Percentiles rank a stretch among this genome's conserved stretches.
phyloP scores from a whole-genome alignment of 2,113 vertebrate species.

The Podarcis muralis region DNA sequence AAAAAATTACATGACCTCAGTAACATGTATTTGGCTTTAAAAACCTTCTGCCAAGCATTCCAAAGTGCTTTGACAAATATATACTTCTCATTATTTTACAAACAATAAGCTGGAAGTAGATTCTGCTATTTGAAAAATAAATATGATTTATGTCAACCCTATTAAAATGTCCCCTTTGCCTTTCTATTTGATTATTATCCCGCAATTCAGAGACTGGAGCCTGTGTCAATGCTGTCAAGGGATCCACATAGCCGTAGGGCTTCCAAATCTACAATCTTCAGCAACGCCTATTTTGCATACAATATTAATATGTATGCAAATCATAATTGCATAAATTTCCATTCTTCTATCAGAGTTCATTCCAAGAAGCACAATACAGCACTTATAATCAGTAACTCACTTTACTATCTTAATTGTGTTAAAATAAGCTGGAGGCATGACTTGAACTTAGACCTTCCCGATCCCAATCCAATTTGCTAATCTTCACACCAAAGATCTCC shows the following conservation, averaged over 20 bases:
- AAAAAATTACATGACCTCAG: accelerated
- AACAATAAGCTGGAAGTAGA: neutral
- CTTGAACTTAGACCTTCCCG: neutral
- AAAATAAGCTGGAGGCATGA: neutral
- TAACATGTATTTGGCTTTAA: slow-evolving; percentile 13
- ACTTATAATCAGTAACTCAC: neutral
- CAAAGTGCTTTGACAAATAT: neutral
- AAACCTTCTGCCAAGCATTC: neutral
- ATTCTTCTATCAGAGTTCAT: neutral
- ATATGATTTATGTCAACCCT: neutral
- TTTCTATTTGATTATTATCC: neutral
- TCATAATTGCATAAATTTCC: neutral
- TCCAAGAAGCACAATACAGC: neutral
- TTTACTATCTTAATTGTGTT: accelerated
- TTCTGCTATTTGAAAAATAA: neutral
- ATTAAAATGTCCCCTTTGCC: neutral
- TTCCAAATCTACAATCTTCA: neutral
- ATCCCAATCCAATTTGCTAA: neutral
- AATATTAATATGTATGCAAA: slow-evolving; percentile 3
- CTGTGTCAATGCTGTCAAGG: neutral
- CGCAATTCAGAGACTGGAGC: neutral
- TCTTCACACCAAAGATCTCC: neutral
- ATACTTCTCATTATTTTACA: neutral
- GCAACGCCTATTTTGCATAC: neutral
- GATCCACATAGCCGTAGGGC: neutral